Evolutionary conservation across 2,797 vertebrate species (phyloP).

Genomic region (Sebastes itinus): DNA sequence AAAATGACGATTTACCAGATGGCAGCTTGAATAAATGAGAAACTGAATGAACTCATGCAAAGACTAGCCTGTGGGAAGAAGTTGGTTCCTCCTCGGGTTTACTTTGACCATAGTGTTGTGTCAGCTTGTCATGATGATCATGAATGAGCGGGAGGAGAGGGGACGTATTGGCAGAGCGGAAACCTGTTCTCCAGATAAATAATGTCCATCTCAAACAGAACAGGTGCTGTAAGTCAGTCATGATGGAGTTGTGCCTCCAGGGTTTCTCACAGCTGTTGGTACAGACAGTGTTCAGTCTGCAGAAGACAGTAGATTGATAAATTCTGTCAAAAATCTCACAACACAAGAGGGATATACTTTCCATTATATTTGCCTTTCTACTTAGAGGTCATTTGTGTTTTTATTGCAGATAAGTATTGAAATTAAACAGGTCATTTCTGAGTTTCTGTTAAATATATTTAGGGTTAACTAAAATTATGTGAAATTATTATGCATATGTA

Average conservation of each 20-base stretch:
- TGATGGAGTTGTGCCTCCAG: constrained; percentile 47
- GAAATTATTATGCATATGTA: neutral
- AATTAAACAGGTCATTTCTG: neutral
- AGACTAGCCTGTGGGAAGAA: neutral
- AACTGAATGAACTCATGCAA: constrained; percentile 34
- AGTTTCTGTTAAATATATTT: neutral
- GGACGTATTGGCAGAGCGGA: constrained; percentile 19
- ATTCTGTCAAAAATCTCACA: constrained; percentile 17
- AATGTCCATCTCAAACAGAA: constrained; percentile 39
- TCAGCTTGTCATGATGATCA: constrained; percentile 14
- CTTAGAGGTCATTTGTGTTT: neutral
- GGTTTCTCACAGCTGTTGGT: constrained; percentile 50
- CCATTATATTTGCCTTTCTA: neutral
- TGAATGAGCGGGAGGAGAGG: constrained; percentile 14
- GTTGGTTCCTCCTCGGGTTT: constrained; percentile 6
- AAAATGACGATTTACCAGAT: constrained; percentile 56
- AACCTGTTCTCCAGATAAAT: constrained; percentile 47
- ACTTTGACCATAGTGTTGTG: constrained; percentile 7
- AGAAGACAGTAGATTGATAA: constrained; percentile 45
- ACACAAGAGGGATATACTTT: neutral
- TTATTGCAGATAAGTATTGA: neutral
- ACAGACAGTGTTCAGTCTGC: constrained; percentile 37
- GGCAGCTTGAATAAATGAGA: constrained; percentile 41
- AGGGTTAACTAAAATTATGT: neutral
- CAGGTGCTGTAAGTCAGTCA: constrained; percentile 58